Base-by-base conservation (phyloP, 2,113 vertebrate genomes). In the Sander lucioperca region DNA sequence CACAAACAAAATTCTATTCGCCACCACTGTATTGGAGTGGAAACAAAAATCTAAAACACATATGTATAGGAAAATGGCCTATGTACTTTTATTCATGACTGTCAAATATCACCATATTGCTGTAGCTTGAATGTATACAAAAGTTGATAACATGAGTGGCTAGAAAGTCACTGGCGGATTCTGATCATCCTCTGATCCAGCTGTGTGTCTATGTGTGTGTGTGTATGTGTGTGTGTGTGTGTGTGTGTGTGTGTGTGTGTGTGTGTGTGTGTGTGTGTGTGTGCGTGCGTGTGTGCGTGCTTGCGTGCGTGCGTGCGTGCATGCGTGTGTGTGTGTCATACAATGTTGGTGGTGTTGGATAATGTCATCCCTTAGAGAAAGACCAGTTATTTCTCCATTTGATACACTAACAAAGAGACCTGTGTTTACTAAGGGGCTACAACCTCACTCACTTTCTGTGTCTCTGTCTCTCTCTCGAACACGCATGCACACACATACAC, bases 391-490 rank as follows among this genome's bases (percentile, higher is more conserved):
- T 11, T 53, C 74, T 77, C 19, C 5, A n/a, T 50, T 43, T 77
- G 56, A 66, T 19, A 53, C 39, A 33, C 45, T 57, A 3, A 82
- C 58, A 86, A 75, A 79, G 64, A 74, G 6, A 14, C 19, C 57
- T 58, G 19, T 82, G 64, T 84, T 77, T 51, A 25, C 53, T 45
- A 53, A 43, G 33, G 77, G 65, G 45, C 50, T 23, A 23, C 13
- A 3, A 10, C 9, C 56, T 45, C 43, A 43, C 33, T 53, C n/a
- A 43, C 54, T 30, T 48, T 67, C 15, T 33, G 33, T 12, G 19
- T 36, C 54, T 39, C 16, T 23, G 5, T 68, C n/a, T 16, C 13
- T 7, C 54, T 19, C 53, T 54, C 18, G 5, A 5, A 2, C 39
- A 43, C 10, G 2, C 39, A 39, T 5, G 2, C 8, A 39, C 9